phyloP scores from a whole-genome alignment of 2,113 vertebrate species.

The Xiphophorus couchianus region DNA sequence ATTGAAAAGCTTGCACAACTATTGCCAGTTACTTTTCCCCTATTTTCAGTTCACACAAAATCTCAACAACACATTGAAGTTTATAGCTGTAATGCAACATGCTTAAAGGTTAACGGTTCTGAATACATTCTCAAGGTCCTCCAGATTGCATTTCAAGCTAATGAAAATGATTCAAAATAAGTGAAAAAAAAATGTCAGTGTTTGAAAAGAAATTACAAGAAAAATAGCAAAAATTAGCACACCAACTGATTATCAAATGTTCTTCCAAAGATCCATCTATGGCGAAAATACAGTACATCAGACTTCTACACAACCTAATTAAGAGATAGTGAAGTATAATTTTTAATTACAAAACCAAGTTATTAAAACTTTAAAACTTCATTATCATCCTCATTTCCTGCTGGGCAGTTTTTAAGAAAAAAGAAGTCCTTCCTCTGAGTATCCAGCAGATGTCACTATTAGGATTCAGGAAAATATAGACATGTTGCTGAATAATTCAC shows the following conservation, averaged over 20 bases:
- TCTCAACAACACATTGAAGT: too few relatives aligned
- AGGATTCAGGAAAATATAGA: slow-evolving; percentile 40
- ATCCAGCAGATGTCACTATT: slow-evolving; percentile 72
- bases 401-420: not conserved
- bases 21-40: too few relatives aligned
- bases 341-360: too few relatives aligned
- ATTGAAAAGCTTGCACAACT: too few relatives aligned
- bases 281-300: not conserved
- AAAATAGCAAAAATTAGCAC: not conserved
- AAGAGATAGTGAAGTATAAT: not conserved
- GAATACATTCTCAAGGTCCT: too few relatives aligned
- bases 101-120: too few relatives aligned
- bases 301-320: not conserved
- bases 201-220: too few relatives aligned
- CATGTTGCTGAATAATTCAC: not conserved
- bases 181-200: not conserved
- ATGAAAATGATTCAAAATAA: not conserved
- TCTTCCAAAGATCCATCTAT: not conserved
- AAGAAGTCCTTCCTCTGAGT: not conserved
- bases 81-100: too few relatives aligned
- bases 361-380: too few relatives aligned
- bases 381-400: not conserved
- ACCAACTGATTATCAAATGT: not conserved
- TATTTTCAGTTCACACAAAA: too few relatives aligned
- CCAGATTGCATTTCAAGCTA: too few relatives aligned